A percentile compares a stretch with the other conserved stretches of the same genome.
These are phyloP conservation scores for Poecile montanus DNA, from an alignment of 2,797 vertebrate genomes.

Conservation along the genomic window DNA sequence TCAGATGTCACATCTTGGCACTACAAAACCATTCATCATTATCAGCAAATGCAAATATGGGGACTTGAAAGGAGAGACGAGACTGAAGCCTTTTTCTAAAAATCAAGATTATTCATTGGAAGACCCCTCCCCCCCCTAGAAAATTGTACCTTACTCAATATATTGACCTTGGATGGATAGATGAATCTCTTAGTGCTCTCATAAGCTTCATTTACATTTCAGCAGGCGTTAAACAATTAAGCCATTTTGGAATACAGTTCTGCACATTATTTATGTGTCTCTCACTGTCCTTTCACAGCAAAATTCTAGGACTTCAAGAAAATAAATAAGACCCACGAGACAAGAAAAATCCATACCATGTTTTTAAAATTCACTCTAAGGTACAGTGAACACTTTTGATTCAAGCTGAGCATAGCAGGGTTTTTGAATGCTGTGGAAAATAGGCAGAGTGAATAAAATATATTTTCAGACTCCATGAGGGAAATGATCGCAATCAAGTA, in stretches of 20 bases:
- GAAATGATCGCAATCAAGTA: background rate
- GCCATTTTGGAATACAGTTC: background rate
- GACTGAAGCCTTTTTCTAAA: background rate
- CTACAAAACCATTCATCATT: background rate
- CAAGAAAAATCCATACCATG: background rate
- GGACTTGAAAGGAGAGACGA: background rate
- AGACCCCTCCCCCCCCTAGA: background rate
- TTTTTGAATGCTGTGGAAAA: background rate
- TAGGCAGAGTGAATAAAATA: background rate
- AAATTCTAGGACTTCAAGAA: background rate
- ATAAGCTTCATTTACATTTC: constrained; percentile 43
- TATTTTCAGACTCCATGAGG: background rate
- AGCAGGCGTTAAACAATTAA: constrained; percentile 14
- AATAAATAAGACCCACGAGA: background rate
- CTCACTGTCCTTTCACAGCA: background rate
- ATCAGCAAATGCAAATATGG: constrained; percentile 5
- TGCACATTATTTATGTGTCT: background rate
- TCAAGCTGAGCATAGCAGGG: background rate
- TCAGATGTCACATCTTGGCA: background rate
- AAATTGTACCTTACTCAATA: constrained; percentile 14
- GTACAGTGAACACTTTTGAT: background rate
- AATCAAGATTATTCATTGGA: background rate
- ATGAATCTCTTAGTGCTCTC: background rate
- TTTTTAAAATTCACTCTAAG: background rate
- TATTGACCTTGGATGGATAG: constrained; percentile 17